These are phyloP conservation scores for Amiota minor DNA, from an alignment of 2,888 invertebrate species.

Conservation along the genomic window DNA sequence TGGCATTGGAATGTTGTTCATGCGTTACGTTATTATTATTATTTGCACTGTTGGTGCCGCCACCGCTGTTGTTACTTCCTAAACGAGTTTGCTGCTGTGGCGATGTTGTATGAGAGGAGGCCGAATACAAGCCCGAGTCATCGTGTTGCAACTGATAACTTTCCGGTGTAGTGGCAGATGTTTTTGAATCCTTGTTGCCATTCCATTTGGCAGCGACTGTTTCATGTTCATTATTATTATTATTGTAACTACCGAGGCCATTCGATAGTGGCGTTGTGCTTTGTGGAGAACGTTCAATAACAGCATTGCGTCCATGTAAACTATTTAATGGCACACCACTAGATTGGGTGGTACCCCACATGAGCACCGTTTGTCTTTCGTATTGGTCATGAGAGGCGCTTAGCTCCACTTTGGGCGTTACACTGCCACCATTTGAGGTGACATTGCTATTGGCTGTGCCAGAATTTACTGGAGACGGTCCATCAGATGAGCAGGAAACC, in stretches of 20 bases:
- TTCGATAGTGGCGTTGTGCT: constrained; percentile 72
- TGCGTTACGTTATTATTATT: constrained; percentile 61
- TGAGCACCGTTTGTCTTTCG: constrained; percentile 89
- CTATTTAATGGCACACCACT: constrained; percentile 72
- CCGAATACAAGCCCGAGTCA: constrained; percentile 67
- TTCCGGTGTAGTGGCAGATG: constrained; percentile 58
- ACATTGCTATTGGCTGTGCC: constrained; percentile 52
- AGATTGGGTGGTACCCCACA: constrained; percentile 86
- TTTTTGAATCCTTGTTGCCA: constrained; percentile 58
- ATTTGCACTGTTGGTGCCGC: constrained; percentile 16
- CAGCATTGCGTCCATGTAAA: constrained; percentile 50
- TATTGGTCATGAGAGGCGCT: constrained; percentile 69
- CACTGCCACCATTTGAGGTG: constrained; percentile 47
- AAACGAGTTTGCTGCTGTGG: constrained; percentile 58
- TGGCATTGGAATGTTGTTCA: constrained; percentile 46
- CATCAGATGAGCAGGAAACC: constrained; percentile 73
- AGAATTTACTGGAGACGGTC: constrained; percentile 69
- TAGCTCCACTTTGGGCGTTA: constrained; percentile 72
- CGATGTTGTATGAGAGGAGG: constrained; percentile 69
- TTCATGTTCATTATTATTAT: constrained; percentile 53
- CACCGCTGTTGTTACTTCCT: constrained; percentile 43
- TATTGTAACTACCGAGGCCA: constrained; percentile 60
- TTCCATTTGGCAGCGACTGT: constrained; percentile 63
- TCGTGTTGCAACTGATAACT: constrained; percentile 68
- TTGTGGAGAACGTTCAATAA: constrained; percentile 70